Conservation (phyloP, 2,797 vertebrate genomes). For the Betta splendens region DNA sequence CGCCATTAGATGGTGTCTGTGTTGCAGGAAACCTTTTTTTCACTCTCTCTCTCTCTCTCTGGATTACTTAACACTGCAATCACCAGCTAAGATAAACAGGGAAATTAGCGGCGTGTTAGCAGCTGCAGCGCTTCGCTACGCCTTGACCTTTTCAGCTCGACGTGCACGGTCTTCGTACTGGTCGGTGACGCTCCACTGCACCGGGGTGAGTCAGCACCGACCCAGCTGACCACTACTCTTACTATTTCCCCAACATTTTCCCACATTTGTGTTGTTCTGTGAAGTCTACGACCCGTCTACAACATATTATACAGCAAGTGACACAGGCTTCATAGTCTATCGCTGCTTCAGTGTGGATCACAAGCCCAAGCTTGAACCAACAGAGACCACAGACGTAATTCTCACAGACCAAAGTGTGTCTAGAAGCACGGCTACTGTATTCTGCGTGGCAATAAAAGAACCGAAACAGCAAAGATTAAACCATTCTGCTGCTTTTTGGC, state of each 20-base stretch:
- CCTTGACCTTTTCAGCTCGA: not conserved
- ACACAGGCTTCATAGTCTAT: too few relatives aligned
- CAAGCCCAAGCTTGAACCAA: too few relatives aligned
- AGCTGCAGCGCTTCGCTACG: conserved; percentile 1
- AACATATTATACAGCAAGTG: too few relatives aligned
- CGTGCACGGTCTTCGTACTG: not conserved
- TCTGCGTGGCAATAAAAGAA: too few relatives aligned
- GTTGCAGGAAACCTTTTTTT: not conserved
- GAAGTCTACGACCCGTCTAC: not conserved
- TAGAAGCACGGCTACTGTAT: too few relatives aligned
- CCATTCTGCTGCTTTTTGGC: not conserved
- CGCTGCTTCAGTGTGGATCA: too few relatives aligned
- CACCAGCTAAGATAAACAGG: not conserved
- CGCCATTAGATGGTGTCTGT: not conserved
- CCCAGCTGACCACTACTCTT: not conserved
- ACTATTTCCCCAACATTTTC: not conserved
- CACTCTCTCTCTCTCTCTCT: not conserved
- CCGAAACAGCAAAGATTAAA: too few relatives aligned
- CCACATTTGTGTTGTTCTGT: not conserved
- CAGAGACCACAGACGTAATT: too few relatives aligned
- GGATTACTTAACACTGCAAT: not conserved
- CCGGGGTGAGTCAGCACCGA: not conserved
- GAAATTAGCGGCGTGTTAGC: not conserved
- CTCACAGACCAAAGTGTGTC: too few relatives aligned
- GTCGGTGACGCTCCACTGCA: conserved; percentile 8